Evolutionary conservation across 2,797 vertebrate species (phyloP), one percentile per base, ranked within the genome.

Genomic region (Acrossocheilus fasciatus): DNA sequence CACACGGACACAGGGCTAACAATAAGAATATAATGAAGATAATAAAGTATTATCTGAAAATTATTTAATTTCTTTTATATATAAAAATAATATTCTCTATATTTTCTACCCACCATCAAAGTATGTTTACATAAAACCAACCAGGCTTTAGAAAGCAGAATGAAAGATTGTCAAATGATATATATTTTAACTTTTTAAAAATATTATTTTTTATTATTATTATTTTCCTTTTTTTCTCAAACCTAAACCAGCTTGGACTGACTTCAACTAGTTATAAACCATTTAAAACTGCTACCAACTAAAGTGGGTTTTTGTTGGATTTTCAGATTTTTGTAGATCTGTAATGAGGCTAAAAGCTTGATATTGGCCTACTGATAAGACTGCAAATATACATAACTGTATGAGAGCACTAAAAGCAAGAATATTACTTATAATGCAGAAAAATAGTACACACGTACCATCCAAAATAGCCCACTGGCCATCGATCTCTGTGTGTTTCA

Each of bases 401-500:
- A 69, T n/a, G 11, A 9, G 12, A 69, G 45, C 18, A 52, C 34
- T 52, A 17, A 41, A 41, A 59, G 4, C 36, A 78, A 41, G 7
- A 62, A 41, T 78, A 18, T 18, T 39, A 39, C 34, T n/a, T 54
- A 39, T 23, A 57, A 77, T 62, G 18, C 36, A 5, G 34, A 43
- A 18, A 82, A 72, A 30, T 20, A 30, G 36, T 9, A 72, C n/a
- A 30, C 34, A 3, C 95, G 96, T 93, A 99, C 98, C 98, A 45
- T 99, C 98, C 87, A 99, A 94, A 91, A 99, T 99, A 52, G 98
- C 98, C 98, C 98, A 99, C 4, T 99, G 98, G 87, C 97, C 98
- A 11, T 99, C 98, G 79, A 99, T 99, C 95, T 99, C 98, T 0
- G 98, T 99, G 93, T 99, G 98, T 90, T 99, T 99, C 83, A 99